Conservation (phyloP, 2,113 vertebrate species). For the Chloebia gouldiae region DNA sequence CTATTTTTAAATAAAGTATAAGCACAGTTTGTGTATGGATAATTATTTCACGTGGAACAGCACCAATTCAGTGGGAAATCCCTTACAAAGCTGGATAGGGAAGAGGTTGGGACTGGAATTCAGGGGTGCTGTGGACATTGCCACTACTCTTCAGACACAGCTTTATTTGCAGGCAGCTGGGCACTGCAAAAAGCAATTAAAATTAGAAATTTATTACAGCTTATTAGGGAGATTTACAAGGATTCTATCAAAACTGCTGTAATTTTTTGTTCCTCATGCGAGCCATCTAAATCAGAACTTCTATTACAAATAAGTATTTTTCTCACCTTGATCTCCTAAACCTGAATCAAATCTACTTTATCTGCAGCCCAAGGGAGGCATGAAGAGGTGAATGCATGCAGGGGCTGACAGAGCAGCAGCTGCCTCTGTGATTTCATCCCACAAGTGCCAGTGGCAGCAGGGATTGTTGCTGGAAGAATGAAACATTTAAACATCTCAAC, state of each 20-base stretch:
- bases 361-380: not conserved
- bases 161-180: not conserved
- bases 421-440: not conserved
- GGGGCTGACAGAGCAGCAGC: not conserved
- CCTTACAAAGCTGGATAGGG: not conserved
- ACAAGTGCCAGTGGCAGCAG: not conserved
- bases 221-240: not conserved
- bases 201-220: not conserved
- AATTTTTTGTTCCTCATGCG: not conserved
- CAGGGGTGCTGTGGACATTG: not conserved
- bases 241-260: not conserved
- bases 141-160: not conserved
- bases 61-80: not conserved
- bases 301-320: rapidly evolving
- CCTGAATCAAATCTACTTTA: not conserved
- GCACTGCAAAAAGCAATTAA: not conserved
- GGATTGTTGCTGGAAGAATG: not conserved
- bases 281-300: not conserved
- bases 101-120: not conserved
- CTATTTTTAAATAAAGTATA: conserved; percentile 65
- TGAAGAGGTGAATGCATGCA: not conserved
- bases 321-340: not conserved
- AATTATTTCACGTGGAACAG: not conserved
- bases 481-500: not conserved
- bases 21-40: not conserved